These are phyloP conservation scores for Oncorhynchus tshawytscha DNA, from an alignment of 2,113 vertebrate species.

Conservation along the genomic window DNA sequence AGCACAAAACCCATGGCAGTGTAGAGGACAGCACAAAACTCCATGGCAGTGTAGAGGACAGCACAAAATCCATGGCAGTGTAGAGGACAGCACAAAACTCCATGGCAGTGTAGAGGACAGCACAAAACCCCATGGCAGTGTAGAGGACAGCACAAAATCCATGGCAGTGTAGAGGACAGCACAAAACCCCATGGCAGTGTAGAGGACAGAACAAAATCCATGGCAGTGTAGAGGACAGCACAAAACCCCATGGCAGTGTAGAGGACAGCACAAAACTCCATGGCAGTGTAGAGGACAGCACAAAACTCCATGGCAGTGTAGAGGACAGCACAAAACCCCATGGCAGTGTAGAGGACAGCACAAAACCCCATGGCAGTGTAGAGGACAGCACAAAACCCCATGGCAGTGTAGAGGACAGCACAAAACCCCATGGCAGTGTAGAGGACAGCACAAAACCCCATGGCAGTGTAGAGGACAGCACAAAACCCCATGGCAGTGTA, in stretches of 20 bases:
- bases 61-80: no score
- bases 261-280: no score
- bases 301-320: conserved; percentile 20
- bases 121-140: no score
- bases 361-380: neutral
- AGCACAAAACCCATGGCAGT: conserved; percentile 15
- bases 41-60: neutral
- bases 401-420: conserved; percentile 1
- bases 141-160: no score
- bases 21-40: conserved; percentile 7
- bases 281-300: conserved; percentile 3
- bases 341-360: conserved; percentile 1
- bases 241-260: no score
- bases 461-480: conserved; percentile 1
- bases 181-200: no score
- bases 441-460: conserved; percentile 11
- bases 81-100: no score
- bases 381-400: conserved; percentile 10
- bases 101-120: no score
- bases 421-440: neutral
- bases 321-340: conserved; percentile 21
- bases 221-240: no score
- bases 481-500: no score
- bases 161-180: no score
- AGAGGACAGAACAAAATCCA: no score